Base-by-base conservation (phyloP, 2,113 vertebrate species). In the Felis catus region DNA sequence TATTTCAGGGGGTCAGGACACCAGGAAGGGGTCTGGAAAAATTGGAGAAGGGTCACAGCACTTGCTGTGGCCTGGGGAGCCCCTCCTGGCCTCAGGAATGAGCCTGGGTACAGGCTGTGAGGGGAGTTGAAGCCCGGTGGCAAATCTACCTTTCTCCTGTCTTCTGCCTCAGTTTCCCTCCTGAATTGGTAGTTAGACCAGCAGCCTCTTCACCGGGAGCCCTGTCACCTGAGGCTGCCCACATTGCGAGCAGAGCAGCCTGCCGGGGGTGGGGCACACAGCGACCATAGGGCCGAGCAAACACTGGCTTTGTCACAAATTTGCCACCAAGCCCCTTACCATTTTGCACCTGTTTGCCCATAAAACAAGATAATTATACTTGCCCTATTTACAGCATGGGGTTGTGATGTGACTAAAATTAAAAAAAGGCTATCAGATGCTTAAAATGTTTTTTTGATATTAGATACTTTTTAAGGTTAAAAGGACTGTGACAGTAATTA, bases 361-460 rank as follows among this genome's bases (percentile, higher is more conserved):
- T 95, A 78, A 95, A 87, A 29, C 15, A 8, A 61, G 65, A 66
- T 73, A 63, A 33, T 74, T 84, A 58, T 70, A 66, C 41, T 87
- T 48, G 68, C 45, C 15, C 33, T 70, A 4, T 94, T 91, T 94
- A 93, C n/a, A 81, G 90, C n/a, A 39, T 58, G 65, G 68, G 4
- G 29, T 71, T 79, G 55, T 86, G 76, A 15, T 5, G 1, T n/a
- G 66, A 70, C 51, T 89, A 74, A 83, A 85, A 79, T 66, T 87
- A 83, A 90, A 70, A 95, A 85, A 93, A 23, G 18, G 61, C 70
- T 66, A 66, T 85, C 4, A 0, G 84, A 92, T 88, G 66, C 51
- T 90, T 85, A 51, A 94, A 66, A 89, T 95, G 76, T 85, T 96
- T 94, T 92, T 96, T 95, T 45, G 90, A 39, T 73, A 91, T 85